Evolutionary conservation across 1,140 invertebrate genomes (phyloP), one percentile per base, ranked within the genome.

Genomic region (Parasteatoda tepidariorum): DNA sequence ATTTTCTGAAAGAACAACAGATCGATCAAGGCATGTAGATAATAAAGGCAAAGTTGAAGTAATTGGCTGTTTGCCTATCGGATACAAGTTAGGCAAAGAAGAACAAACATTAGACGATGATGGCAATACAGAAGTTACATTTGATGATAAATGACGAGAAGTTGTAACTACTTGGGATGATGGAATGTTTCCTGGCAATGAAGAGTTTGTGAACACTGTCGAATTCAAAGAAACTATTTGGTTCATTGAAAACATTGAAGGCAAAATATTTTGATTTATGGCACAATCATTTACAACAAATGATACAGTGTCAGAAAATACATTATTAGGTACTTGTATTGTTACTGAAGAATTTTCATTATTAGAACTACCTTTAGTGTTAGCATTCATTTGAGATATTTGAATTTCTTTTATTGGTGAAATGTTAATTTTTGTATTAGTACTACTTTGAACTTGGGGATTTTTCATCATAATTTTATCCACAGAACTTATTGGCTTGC

Each of bases 241-340:
- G 30, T 71, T 82, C 22, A 30, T 41, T 0, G 78, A 70, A 31
- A 82, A 70, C 18, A 82, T 61, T n/a, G 78, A 57, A 26, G 76
- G 78, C 26, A 82, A 61, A 61, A 82, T 61, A 62, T 70, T 71
- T 70, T 70, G 67, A 71, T 82, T 79, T 6, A 68, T 6, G 31
- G 54, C 6, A 22, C 30, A 41, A 41, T 82, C 67, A 71, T 61
- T 38, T 9, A 71, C 31, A 61, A 41, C 24, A 71, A 31, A 82
- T 41, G 78, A n/a, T 2, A 66, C 48, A 78, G 24, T 78, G 54
- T 78, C 75, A 67, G n/a, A 33, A 67, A 78, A 78, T 31, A 61
- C 57, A 61, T 61, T 55, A 55, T 55, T 61, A 24, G 28, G 22
- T 61, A 61, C 59, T 26, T 61, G 22, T 61, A 61, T 24, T 61